Evolutionary conservation across 1,140 invertebrate genomes (phyloP).

Genomic region (Maniola jurtina): DNA sequence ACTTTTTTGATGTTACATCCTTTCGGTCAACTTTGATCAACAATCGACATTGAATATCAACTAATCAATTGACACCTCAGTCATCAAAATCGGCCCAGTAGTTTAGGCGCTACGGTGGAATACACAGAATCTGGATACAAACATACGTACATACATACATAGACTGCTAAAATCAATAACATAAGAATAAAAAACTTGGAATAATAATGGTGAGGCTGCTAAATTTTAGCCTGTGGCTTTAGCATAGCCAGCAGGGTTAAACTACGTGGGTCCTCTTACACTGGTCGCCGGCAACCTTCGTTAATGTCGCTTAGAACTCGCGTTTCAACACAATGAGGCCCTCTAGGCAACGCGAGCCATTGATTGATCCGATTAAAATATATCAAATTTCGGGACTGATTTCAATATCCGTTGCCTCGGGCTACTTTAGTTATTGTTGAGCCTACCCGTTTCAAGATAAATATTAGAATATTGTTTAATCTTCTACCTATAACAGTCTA

Average conservation of each 20-base stretch:
- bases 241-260: conserved; percentile 27
- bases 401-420: conserved; percentile 22
- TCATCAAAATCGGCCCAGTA: too few relatives aligned
- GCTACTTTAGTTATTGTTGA: conserved; percentile 7
- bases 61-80: too few relatives aligned
- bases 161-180: too few relatives aligned
- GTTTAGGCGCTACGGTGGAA: too few relatives aligned
- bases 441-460: background rate
- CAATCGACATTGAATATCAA: too few relatives aligned
- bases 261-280: conserved; percentile 41
- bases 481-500: too few relatives aligned
- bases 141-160: too few relatives aligned
- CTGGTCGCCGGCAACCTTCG: conserved; percentile 55
- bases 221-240: conserved; percentile 19
- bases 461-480: conserved; percentile 2
- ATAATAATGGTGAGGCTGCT: background rate
- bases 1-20: too few relatives aligned
- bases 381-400: conserved; percentile 24
- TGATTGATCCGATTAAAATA: conserved; percentile 56
- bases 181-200: too few relatives aligned
- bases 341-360: conserved; percentile 36
- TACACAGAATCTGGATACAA: too few relatives aligned
- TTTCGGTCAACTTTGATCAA: too few relatives aligned
- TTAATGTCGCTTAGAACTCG: conserved; percentile 66
- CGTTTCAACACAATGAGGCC: conserved; percentile 56